Conservation (phyloP, 2,888 invertebrate species). For the Galerucella nymphaeae region DNA sequence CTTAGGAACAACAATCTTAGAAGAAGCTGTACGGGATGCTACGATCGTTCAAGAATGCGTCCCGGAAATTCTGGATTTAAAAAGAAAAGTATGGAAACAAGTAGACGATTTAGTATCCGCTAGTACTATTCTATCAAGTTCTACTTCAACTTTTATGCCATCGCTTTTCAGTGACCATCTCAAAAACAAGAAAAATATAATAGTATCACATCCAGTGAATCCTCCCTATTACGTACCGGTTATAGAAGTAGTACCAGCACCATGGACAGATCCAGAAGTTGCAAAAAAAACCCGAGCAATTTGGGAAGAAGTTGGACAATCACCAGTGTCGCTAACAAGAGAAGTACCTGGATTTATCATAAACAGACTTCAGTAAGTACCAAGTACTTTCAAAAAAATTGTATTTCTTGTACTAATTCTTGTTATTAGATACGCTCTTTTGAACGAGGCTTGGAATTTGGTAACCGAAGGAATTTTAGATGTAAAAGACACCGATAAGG, state of each 20-base stretch:
- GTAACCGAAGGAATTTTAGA: conserved; percentile 86
- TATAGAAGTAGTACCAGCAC: conserved; percentile 93
- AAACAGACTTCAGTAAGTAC: conserved; percentile 88
- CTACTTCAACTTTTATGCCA: conserved; percentile 92
- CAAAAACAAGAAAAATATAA: conserved; percentile 76
- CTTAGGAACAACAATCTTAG: conserved; percentile 74
- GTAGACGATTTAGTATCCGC: conserved; percentile 82
- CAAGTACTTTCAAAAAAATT: conserved; percentile 3
- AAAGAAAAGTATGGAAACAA: conserved; percentile 81
- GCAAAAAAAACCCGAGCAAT: conserved; percentile 78
- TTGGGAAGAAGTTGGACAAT: conserved; percentile 91
- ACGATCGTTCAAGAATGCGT: conserved; percentile 93
- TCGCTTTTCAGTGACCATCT: conserved; percentile 86
- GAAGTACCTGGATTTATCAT: conserved; percentile 94
- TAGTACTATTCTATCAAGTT: conserved; percentile 87
- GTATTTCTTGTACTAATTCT: background rate
- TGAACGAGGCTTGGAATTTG: conserved; percentile 92
- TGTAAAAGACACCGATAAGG: conserved; percentile 90
- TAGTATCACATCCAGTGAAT: conserved; percentile 95
- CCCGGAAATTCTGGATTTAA: conserved; percentile 88
- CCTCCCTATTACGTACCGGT: conserved; percentile 96
- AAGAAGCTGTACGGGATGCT: conserved; percentile 79
- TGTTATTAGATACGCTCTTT: conserved; percentile 81
- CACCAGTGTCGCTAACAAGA: conserved; percentile 84
- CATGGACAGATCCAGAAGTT: conserved; percentile 88